Evolutionary conservation across 23 tunicate genomes (phyloP), one percentile per base, ranked within the genome.

Genomic region (Oikopleura dioica): DNA sequence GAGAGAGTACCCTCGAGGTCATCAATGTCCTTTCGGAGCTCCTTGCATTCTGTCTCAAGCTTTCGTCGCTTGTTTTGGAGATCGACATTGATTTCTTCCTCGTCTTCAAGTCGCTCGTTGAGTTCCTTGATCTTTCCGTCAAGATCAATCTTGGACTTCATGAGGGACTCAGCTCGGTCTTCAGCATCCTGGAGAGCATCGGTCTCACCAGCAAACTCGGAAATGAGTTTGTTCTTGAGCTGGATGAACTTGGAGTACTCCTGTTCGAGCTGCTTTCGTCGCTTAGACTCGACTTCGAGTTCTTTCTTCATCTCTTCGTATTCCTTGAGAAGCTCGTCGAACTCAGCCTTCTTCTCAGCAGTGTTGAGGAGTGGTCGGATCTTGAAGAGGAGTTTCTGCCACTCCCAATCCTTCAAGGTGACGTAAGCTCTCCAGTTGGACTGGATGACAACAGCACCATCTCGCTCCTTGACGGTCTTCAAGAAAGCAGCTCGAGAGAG

Each of bases 321-420:
- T 37, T 91, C 92, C 51, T 85, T 85, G 36, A 84, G 87, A 23
- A 91, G 81, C 23, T 59, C 76, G 59, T 91, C 97, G 79, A 81
- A 72, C 76, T 91, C 97, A 68, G 85, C 85, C 1, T 84, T 82
- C 30, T 67, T 83, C 36, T 91, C 97, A 5, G 97, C 97, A 0
- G 92, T 51, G 59, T 91, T 89, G 59, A 89, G 82, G 28, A 89
- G 76, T 5, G 96, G 96, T 50, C 85, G 85, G 76, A 89, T 89
- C 80, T 89, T 89, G 79, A 89, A 89, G 92, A 89, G 85, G 36
- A 89, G 79, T 37, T 84, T 79, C 92, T 84, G 85, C 96, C 96
- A 89, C 37, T 79, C 96, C 96, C 96, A 89, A 79, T 89, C 85
- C n/a, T 86, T 69, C 44, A 89, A 87, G 44, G 92, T 76, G 29